Evolutionary conservation across 2,888 invertebrate genomes (phyloP).

Genomic region (Lamellibrachia satsuma): DNA sequence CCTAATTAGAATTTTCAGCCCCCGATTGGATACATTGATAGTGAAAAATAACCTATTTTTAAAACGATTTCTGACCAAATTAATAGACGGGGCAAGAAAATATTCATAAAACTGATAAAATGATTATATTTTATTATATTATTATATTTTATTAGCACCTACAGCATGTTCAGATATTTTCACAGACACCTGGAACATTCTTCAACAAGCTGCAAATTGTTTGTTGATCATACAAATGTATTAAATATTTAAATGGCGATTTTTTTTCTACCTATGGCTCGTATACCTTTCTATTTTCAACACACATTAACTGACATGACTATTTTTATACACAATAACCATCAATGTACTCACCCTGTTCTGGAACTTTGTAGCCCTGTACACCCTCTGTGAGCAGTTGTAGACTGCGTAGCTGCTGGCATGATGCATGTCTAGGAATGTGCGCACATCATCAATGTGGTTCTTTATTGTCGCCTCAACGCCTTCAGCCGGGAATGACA

Average conservation of each 20-base stretch:
- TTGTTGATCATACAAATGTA: not conserved
- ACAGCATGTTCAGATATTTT: not conserved
- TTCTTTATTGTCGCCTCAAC: constrained; percentile 89
- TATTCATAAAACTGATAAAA: too few species aligned
- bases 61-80: too few species aligned
- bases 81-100: too few species aligned
- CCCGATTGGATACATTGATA: too few species aligned
- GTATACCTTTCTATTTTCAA: too few species aligned
- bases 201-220: not conserved
- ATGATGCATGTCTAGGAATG: constrained; percentile 77
- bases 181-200: not conserved
- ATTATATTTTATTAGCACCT: too few species aligned
- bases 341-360: constrained; percentile 59
- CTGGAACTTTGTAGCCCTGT: constrained; percentile 68
- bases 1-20: too few species aligned
- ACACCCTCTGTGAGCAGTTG: constrained; percentile 78
- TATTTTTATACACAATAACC: not conserved
- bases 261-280: too few species aligned
- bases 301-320: too few species aligned
- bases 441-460: constrained; percentile 89
- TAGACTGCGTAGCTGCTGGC: constrained; percentile 82
- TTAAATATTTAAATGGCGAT: not conserved
- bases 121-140: too few species aligned
- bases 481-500: constrained; percentile 95
- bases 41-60: too few species aligned